Conservation (phyloP, 2,113 vertebrate species). For the Strix aluco region DNA sequence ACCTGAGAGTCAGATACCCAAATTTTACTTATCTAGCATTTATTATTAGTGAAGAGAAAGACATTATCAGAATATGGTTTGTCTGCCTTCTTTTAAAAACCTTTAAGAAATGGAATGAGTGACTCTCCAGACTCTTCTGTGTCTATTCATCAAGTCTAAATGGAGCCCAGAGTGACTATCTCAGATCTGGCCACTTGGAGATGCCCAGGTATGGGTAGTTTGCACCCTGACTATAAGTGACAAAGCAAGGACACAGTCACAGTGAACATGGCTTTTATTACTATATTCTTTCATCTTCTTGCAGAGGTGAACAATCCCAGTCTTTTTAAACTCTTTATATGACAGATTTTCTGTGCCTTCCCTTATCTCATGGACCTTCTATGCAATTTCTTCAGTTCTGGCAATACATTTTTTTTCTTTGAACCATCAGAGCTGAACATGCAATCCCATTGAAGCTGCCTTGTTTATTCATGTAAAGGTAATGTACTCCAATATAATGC, state of each 20-base stretch:
- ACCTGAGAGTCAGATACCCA: neutral
- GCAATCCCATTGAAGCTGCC: neutral
- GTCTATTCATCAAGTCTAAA: neutral
- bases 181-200: neutral
- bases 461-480: neutral
- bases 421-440: neutral
- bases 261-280: neutral
- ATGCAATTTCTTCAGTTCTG: neutral
- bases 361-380: neutral
- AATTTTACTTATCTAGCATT: neutral
- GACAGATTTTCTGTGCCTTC: neutral
- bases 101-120: neutral
- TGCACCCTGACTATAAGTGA: neutral
- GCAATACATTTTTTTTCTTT: neutral
- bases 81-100: neutral
- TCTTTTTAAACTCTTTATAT: neutral
- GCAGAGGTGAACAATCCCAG: neutral
- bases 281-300: neutral
- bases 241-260: neutral
- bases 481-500: neutral
- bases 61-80: neutral
- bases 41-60: neutral
- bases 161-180: neutral
- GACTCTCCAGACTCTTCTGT: neutral
- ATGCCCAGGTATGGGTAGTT: neutral